These are phyloP conservation scores for Apostichopus parvimensis DNA, from an alignment of 35 echinoderm and acorn worm species.

Conservation along the genomic window DNA sequence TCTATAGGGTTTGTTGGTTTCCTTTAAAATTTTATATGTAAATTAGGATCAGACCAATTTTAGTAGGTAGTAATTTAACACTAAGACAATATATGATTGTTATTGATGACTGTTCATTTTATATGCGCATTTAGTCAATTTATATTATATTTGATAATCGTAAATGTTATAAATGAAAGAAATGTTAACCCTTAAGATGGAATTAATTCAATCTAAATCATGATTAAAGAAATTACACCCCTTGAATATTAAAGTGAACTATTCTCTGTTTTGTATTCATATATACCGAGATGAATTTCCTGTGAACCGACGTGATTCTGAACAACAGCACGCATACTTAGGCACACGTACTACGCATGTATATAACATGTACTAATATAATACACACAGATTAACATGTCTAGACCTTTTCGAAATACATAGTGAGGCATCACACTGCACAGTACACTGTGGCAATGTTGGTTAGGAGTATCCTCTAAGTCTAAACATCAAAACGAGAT, in stretches of 20 bases:
- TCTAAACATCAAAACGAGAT: not conserved
- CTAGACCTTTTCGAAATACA: not conserved
- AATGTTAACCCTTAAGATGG: no score
- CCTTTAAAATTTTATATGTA: constrained; percentile 44
- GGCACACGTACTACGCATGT: no score
- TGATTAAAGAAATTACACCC: not conserved
- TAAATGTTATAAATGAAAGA: no score
- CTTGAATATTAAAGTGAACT: not conserved
- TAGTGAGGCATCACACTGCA: not conserved
- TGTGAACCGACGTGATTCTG: constrained; percentile 6
- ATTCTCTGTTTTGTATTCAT: constrained; percentile 10
- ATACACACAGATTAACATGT: not conserved
- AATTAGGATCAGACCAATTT: not conserved
- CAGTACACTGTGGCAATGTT: not conserved
- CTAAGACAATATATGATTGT: no score
- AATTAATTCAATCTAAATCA: no score
- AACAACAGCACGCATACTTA: not conserved
- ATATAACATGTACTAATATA: not conserved
- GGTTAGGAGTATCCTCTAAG: not conserved
- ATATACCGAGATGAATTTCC: not conserved
- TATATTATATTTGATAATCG: no score
- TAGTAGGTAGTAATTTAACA: not conserved
- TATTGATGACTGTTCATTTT: no score
- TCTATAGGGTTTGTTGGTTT: not conserved
- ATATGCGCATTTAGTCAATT: no score